Evolutionary conservation across 1,140 invertebrate genomes (phyloP).

Genomic region (Drosophila parvula): DNA sequence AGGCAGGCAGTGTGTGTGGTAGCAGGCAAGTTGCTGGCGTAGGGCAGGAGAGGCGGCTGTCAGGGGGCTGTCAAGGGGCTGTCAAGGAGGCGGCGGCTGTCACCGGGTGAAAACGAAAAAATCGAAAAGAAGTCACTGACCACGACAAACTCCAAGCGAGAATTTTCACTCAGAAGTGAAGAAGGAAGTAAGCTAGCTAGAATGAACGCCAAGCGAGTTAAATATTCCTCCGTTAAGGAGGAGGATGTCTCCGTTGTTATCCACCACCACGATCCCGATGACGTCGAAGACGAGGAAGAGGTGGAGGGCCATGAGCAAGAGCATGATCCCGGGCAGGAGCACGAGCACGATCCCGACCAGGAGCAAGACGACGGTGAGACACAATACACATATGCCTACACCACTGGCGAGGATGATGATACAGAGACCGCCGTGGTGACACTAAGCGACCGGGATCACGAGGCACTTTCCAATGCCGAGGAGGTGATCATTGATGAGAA

Average conservation of each 20-base stretch:
- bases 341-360: not conserved
- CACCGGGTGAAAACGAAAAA: constrained; percentile 1
- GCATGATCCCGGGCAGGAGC: constrained; percentile 9
- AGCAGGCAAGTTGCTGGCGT: not conserved
- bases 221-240: constrained; percentile 61
- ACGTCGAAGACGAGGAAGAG: constrained; percentile 32
- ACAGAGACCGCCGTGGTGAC: constrained; percentile 70
- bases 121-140: not conserved
- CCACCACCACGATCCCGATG: constrained; percentile 57
- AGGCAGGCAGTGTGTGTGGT: not conserved
- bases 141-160: not conserved
- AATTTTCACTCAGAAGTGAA: not conserved
- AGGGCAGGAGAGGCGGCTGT: constrained; percentile 6
- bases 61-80: too few species aligned
- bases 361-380: constrained; percentile 30
- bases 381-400: constrained; percentile 77
- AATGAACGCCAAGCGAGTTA: constrained; percentile 77
- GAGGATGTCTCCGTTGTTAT: constrained; percentile 76
- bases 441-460: constrained; percentile 58
- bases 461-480: constrained; percentile 64
- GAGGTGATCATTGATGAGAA: constrained; percentile 82
- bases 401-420: constrained; percentile 66
- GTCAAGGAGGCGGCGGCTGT: constrained; percentile 10
- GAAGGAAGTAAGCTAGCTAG: not conserved
- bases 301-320: constrained; percentile 29